These are phyloP conservation scores for Teleogryllus oceanicus DNA, from an alignment of 2,888 invertebrate genomes.

Conservation along the genomic window DNA sequence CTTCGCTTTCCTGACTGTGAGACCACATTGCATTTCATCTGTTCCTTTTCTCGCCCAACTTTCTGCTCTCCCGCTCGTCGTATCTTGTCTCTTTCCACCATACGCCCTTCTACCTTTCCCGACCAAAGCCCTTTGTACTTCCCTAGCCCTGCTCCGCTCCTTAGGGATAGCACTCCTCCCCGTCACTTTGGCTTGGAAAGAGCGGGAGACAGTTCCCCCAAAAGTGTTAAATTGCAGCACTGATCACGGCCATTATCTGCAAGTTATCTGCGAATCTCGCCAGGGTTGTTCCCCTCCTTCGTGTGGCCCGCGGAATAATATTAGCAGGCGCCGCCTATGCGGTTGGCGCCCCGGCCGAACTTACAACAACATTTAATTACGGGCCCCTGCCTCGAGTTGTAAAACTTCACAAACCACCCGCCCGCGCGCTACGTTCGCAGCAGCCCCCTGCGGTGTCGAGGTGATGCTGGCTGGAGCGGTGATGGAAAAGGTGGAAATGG, in stretches of 20 bases:
- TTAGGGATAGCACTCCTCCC: too few species aligned
- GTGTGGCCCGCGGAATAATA: neutral
- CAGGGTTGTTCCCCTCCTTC: neutral
- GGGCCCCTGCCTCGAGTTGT: neutral
- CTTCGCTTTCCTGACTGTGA: too few species aligned
- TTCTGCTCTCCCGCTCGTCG: neutral
- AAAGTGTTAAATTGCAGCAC: constrained; percentile 1
- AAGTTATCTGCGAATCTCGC: neutral
- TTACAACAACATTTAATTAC: constrained; percentile 18
- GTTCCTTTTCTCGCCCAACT: neutral
- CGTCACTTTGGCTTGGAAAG: too few species aligned
- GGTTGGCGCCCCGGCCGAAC: neutral
- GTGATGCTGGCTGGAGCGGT: too few species aligned
- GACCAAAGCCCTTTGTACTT: neutral
- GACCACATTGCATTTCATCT: too few species aligned
- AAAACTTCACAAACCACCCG: neutral
- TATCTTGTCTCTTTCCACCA: neutral
- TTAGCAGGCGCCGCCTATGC: neutral
- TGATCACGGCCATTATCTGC: constrained; percentile 9
- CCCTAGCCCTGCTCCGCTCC: too few species aligned
- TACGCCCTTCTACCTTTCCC: neutral
- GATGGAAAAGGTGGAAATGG: too few species aligned
- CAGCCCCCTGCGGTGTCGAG: too few species aligned
- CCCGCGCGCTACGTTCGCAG: too few species aligned
- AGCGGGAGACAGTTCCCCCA: neutral